Evolutionary conservation across 2,113 vertebrate genomes (phyloP).

Genomic region (Pagrus major): DNA sequence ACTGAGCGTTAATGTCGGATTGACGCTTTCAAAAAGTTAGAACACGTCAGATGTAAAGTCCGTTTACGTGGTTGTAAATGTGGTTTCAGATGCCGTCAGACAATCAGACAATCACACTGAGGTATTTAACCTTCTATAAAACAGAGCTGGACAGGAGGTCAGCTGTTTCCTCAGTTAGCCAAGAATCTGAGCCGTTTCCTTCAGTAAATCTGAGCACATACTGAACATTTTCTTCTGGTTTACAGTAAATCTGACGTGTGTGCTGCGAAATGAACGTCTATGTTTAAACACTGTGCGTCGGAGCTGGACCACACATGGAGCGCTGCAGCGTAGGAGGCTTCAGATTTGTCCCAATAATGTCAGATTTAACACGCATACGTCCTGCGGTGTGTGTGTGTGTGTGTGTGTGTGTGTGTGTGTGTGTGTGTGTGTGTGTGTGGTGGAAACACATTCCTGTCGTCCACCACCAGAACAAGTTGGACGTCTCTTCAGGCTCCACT

Average conservation of each 20-base stretch:
- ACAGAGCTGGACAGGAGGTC: neutral
- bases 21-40: no score
- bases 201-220: neutral
- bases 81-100: no score
- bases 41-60: no score
- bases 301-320: constrained; percentile 14
- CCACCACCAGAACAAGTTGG: neutral
- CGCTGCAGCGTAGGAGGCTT: neutral
- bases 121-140: neutral
- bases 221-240: neutral
- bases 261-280: neutral
- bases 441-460: neutral
- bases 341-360: neutral
- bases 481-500: neutral
- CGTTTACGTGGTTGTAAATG: no score
- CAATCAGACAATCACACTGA: no score
- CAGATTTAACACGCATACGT: neutral
- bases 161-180: neutral
- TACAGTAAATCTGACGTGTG: neutral
- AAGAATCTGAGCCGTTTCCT: no score
- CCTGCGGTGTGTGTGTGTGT: neutral
- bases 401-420: no score
- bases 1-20: no score
- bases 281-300: neutral
- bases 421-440: no score